A percentile compares a stretch with the other conserved stretches of the same genome.
phyloP scores from a whole-genome alignment of 2,113 vertebrate species.

The Coptodon rendalli region DNA sequence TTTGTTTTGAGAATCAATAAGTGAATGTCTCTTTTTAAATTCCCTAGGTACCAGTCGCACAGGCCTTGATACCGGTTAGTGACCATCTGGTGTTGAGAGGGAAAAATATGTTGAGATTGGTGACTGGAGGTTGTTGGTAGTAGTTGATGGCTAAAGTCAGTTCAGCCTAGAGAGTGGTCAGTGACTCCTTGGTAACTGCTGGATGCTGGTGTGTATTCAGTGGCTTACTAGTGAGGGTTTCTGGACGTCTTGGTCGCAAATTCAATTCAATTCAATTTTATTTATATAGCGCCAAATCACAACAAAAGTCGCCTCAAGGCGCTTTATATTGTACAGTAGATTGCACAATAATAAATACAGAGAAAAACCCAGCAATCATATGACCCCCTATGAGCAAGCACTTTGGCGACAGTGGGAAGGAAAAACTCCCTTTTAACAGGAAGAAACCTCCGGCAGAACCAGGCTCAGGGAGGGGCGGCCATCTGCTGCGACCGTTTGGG shows the following conservation, averaged over 20 bases:
- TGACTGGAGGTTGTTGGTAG: neutral
- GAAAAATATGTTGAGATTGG: neutral
- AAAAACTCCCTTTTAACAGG: too few species aligned
- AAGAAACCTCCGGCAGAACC: too few species aligned
- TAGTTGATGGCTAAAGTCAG: neutral
- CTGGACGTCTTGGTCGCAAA: neutral
- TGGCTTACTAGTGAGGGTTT: neutral
- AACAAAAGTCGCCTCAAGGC: too few species aligned
- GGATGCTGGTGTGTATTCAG: fast-evolving
- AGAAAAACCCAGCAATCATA: too few species aligned
- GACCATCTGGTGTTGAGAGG: neutral
- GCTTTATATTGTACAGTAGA: too few species aligned
- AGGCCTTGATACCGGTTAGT: neutral
- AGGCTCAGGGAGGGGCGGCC: too few species aligned
- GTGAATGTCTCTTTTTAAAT: neutral
- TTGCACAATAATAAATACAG: too few species aligned
- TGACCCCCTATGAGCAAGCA: too few species aligned
- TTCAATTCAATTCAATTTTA: too few species aligned
- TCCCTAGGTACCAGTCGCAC: neutral
- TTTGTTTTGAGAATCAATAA: neutral
- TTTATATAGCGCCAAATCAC: too few species aligned
- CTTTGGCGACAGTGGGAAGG: too few species aligned
- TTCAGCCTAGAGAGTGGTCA: neutral
- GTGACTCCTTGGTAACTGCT: neutral
- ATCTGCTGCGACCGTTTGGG: too few species aligned